These are phyloP conservation scores for Lophotis ruficrista DNA, from an alignment of 2,113 vertebrate species.

Conservation along the genomic window DNA sequence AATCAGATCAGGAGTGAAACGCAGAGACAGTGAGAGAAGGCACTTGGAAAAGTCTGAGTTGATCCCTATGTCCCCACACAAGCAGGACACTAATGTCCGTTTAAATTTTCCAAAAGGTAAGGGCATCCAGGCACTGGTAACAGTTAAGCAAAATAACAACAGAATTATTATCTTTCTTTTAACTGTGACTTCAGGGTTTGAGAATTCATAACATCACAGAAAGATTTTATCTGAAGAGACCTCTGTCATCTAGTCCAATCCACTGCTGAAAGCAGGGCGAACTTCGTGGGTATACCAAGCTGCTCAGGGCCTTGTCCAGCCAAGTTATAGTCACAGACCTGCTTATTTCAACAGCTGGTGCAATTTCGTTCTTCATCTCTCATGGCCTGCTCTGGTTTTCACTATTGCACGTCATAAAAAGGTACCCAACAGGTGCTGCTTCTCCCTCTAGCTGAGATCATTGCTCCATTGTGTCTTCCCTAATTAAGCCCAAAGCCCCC, in stretches of 20 bases:
- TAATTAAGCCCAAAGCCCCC: not conserved
- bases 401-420: not conserved
- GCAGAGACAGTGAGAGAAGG: not conserved
- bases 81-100: not conserved
- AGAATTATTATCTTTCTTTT: not conserved
- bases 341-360: fast-evolving
- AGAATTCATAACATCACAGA: not conserved
- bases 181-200: not conserved
- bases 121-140: not conserved
- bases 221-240: not conserved
- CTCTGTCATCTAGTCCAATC: not conserved
- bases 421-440: not conserved
- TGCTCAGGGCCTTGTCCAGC: not conserved
- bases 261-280: not conserved
- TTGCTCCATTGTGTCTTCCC: not conserved
- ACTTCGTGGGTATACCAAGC: not conserved
- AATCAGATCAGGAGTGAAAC: not conserved
- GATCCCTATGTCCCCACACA: not conserved
- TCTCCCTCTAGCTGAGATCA: not conserved
- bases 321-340: not conserved
- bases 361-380: not conserved
- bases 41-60: not conserved
- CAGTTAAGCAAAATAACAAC: not conserved
- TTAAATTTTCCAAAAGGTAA: not conserved
- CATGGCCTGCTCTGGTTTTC: not conserved